These are phyloP conservation scores for Beris morrisii DNA, from an alignment of 2,888 invertebrate species.

Conservation along the genomic window DNA sequence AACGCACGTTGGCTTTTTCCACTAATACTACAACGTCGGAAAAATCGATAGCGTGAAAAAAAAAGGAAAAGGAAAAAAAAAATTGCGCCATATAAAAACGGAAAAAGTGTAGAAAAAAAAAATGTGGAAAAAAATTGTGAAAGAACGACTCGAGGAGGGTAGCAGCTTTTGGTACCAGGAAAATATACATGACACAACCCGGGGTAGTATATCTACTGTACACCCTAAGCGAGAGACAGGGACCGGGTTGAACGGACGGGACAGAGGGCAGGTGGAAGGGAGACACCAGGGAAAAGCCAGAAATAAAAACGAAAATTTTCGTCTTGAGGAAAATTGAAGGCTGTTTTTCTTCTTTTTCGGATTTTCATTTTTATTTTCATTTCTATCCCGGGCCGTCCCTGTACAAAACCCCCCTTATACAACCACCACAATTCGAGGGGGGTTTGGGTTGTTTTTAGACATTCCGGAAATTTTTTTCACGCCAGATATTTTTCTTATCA, in stretches of 20 bases:
- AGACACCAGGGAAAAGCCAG: not conserved
- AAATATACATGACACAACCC: conserved; percentile 5
- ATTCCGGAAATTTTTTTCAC: too few species aligned
- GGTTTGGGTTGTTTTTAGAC: too few species aligned
- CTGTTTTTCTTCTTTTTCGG: conserved; percentile 34
- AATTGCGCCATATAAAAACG: conserved; percentile 14
- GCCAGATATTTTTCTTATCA: too few species aligned
- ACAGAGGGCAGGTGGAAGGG: too few species aligned
- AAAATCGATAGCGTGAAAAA: conserved; percentile 12
- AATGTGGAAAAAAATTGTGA: conserved; percentile 3
- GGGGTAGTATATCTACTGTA: too few species aligned
- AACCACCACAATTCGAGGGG: too few species aligned
- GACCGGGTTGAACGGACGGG: too few species aligned
- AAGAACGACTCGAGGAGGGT: conserved; percentile 4
- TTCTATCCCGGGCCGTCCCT: too few species aligned
- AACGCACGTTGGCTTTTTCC: too few species aligned
- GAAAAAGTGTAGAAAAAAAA: not conserved
- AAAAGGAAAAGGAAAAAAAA: not conserved
- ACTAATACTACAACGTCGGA: conserved; percentile 6
- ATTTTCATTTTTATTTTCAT: conserved; percentile 27
- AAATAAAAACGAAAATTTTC: conserved; percentile 33
- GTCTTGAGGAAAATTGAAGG: conserved; percentile 33
- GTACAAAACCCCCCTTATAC: too few species aligned
- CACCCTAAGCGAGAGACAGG: too few species aligned
- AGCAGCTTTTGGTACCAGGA: conserved; percentile 15